Base-by-base conservation (phyloP, 2,888 invertebrate species). In the Heliconius cydno region DNA sequence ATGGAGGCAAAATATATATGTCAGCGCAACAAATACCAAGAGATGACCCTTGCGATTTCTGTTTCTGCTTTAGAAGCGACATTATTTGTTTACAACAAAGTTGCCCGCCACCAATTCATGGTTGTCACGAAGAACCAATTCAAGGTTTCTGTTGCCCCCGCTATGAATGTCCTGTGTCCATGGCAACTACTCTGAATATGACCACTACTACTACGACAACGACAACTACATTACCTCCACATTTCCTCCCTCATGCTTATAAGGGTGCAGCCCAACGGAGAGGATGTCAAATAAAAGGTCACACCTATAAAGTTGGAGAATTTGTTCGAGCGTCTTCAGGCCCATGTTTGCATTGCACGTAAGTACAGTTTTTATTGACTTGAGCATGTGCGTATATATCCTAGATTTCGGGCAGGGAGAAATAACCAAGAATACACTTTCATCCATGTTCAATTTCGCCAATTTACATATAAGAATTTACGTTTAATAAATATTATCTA, bases 51-150 rank as follows among this genome's bases (percentile, higher is more conserved):
- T 99, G 98, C 90, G 98, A 98, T 90, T 99, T 98, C 95, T 99
- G 98, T 93, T 98, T 99, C 97, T 99, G 98, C 95, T 99, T 98
- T 96, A 96, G 98, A 91, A 98, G 98, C 90, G 98, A 98, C 89
- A 98, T 99, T 86, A 98, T 99, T 88, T 99, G 98, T 87, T 95
- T 98, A 84, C 98, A 98, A 92, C 98, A 99, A 92, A 98, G 98
- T 87, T 99, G 98, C 93, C 98, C 98, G 77, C 98, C 98, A 75
- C 98, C 98, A 66, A 98, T 98, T 86, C 97, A 97, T 75, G 97
- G 98, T 80, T 99, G 98, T 87, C 98, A 97, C 90, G 98, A 98
- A 90, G 98, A 98, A 92, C 97, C 98, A 28, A 98, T 99, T 86
- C 96, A 97, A 91, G 98, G 98, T 34, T 98, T 98, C 96, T 99